Evolutionary conservation across 2,888 invertebrate species (phyloP), one percentile per base, ranked within the genome.

Genomic region (Scaptomyza reducta): DNA sequence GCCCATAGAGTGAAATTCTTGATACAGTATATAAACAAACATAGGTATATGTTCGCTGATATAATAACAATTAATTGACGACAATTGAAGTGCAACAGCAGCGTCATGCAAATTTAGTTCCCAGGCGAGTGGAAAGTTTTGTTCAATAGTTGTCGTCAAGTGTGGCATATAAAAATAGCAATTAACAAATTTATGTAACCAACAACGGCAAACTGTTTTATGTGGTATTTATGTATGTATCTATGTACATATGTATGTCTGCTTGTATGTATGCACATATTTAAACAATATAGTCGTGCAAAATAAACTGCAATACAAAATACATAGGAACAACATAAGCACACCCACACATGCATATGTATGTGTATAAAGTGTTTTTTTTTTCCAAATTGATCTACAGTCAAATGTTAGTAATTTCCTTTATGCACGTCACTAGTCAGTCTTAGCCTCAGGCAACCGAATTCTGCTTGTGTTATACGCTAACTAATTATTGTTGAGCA

Each of bases 111-210:
- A 65, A 67, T 56, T 68, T 71, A 61, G 53, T 40, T 57, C 46
- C 38, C 56, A 70, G 79, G 73, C 85, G 45, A 87, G 82, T 81
- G 82, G 87, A 87, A 87, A 83, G 82, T 83, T 83, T 87, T 74
- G 45, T 67, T 63, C 58, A 67, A 68, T 75, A 61, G 60, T 51
- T 31, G 71, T 80, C 59, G 74, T 58, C 77, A 69, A 75, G 78
- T 74, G 65, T 54, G 63, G 57, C 47, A 53, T 69, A 55, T 81
- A 81, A 74, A 87, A 87, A 82, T 87, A 87, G 82, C 74, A 85
- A 87, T 87, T 87, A 81, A 82, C 71, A 67, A 76, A 81, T 87
- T 85, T 87, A 87, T 87, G 87, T 85, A 83, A 83, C 57, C 68
- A 54, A 57, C 50, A 44, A 60, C 35, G 58, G 50, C 47, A 45